Evolutionary conservation across 2,888 invertebrate species (phyloP).

Genomic region (Cephus rjabovi): DNA sequence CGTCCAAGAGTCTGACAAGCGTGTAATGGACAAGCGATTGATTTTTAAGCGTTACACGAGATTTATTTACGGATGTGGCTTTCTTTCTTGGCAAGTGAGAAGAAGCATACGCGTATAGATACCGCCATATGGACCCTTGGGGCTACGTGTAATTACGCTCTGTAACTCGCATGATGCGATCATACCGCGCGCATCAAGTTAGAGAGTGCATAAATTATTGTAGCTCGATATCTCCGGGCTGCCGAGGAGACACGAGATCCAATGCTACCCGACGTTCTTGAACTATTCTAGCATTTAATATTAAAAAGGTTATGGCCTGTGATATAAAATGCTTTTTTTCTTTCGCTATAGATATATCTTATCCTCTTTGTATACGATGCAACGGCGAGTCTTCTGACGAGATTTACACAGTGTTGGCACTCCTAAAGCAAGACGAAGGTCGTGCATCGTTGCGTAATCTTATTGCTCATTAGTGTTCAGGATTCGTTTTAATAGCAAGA

Average conservation of each 20-base stretch:
- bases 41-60: slow-evolving; percentile 29
- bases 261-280: not conserved
- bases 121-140: not conserved
- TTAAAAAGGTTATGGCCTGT: not conserved
- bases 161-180: not conserved
- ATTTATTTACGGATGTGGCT: slow-evolving; percentile 23
- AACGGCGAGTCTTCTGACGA: not conserved
- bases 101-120: slow-evolving; percentile 30
- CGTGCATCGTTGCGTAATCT: not conserved
- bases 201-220: not conserved
- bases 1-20: not conserved
- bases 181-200: not conserved
- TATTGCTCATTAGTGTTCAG: not conserved
- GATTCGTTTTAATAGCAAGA: not conserved
- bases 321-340: not conserved
- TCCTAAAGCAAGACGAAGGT: not conserved
- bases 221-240: not conserved
- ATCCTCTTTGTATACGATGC: not conserved
- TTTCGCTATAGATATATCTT: not conserved
- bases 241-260: not conserved
- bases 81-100: slow-evolving; percentile 31
- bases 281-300: not conserved
- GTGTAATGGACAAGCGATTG: slow-evolving; percentile 22
- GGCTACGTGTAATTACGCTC: not conserved
- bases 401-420: not conserved